These are phyloP conservation scores for Isaurus tuberculatus DNA, from an alignment of 92 coral and sea anemone species.

Conservation along the genomic window DNA sequence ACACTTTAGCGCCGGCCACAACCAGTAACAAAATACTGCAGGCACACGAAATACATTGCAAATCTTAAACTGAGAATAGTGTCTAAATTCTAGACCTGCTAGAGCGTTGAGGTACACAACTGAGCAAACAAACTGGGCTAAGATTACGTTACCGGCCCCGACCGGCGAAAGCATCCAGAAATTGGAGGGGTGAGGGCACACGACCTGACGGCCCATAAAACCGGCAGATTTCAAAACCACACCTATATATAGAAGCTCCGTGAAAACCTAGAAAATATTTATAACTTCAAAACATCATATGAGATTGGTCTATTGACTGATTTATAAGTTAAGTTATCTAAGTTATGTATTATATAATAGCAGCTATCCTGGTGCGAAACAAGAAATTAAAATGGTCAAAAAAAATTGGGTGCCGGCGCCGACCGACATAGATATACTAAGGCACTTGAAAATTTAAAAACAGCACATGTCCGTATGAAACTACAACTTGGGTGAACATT, in stretches of 20 bases:
- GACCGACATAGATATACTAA: neutral
- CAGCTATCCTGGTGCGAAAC: neutral
- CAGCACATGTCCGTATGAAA: neutral
- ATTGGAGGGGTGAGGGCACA: too few species aligned
- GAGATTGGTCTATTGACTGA: conserved; percentile 1
- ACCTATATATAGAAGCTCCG: neutral
- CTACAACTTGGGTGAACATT: neutral
- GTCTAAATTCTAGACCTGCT: too few species aligned
- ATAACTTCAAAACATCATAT: neutral
- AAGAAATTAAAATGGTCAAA: neutral
- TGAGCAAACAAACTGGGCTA: too few species aligned
- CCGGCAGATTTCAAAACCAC: neutral
- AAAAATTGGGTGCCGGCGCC: neutral
- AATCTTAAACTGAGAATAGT: too few species aligned
- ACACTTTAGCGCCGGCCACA: too few species aligned
- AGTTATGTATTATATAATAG: neutral
- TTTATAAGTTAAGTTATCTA: neutral
- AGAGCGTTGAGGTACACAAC: too few species aligned
- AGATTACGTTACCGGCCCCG: too few species aligned
- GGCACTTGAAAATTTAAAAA: neutral
- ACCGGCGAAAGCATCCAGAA: too few species aligned
- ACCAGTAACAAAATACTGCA: too few species aligned
- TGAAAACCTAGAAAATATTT: neutral
- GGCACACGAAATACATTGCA: too few species aligned
- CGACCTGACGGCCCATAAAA: neutral